phyloP scores from a whole-genome alignment of 37 sponge, comb jelly and placozoan genomes.

The Oscarella lobularis region DNA sequence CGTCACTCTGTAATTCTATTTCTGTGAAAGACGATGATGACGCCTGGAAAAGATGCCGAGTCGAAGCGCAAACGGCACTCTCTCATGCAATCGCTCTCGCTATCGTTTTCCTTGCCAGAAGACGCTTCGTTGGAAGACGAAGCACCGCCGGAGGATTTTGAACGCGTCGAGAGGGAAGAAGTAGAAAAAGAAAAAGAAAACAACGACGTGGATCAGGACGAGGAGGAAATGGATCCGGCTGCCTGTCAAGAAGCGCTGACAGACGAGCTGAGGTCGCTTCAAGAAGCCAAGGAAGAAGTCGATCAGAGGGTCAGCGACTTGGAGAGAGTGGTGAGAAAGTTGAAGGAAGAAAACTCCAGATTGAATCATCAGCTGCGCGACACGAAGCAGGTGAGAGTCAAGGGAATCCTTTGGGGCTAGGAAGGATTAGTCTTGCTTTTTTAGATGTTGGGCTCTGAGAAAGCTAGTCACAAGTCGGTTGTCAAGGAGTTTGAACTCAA shows the following conservation, averaged over 20 bases:
- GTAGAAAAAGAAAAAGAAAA: background rate
- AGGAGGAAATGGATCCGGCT: background rate
- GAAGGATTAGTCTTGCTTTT: too few species aligned
- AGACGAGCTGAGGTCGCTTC: background rate
- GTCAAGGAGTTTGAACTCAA: too few species aligned
- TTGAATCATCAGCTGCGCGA: background rate
- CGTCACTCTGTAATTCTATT: too few species aligned
- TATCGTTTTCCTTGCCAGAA: slow-evolving; percentile 9
- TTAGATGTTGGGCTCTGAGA: background rate
- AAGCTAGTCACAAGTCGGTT: background rate
- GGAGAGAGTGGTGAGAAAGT: background rate
- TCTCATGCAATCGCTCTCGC: background rate
- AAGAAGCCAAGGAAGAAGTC: background rate
- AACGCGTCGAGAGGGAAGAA: too few species aligned
- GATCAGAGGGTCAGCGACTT: background rate
- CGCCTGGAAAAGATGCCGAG: too few species aligned
- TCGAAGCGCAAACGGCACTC: too few species aligned
- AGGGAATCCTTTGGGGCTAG: too few species aligned
- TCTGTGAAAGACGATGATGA: too few species aligned
- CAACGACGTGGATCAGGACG: background rate
- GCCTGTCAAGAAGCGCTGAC: background rate
- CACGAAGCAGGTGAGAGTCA: background rate
- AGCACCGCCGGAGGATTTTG: too few species aligned
- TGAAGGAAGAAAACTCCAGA: background rate
- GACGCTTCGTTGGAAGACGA: too few species aligned